Base-by-base conservation (phyloP, 2,888 invertebrate species). In the Eilema caniola region DNA sequence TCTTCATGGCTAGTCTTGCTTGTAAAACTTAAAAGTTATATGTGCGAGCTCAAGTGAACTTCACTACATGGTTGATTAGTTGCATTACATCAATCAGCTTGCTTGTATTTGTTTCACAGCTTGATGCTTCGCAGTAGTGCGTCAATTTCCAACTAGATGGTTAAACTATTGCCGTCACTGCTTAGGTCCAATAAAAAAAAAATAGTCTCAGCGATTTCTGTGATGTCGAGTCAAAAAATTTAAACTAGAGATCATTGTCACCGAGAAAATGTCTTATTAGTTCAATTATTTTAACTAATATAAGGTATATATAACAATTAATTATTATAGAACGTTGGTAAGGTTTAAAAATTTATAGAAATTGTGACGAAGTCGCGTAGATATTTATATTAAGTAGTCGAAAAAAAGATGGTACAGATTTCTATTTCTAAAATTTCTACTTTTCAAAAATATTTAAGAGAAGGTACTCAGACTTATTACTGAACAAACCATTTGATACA, bases 221-320 rank as follows among this genome's bases (percentile, higher is more conserved):
- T 47, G 20, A 65, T 47, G 25, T 20, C 62, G 25, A 69, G 57
- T 28, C 3, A 14, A 12, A 63, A 25, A 25, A 14, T 47, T n/a
- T 8, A 12, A n/a, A 53, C 53, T 53, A 53, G 10, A 66, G 67
- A 66, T 75, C 73, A 70, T 73, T 62, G 70, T 75, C 69, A 77
- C 80, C 80, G 75, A 75, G 83, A 80, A 41, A 80, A 80, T 77
- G 78, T 80, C 80, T 80, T 82, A 82, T 80, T 81, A 81, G 76
- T 81, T 80, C 78, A 83, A 80, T 76, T 80, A 73, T 82, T 76
- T 62, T 72, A 37, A 70, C 56, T 79, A 65, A 53, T 66, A 71
- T 65, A 47, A 53, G 53, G 53, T n/a, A 53, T n/a, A n/a, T 2
- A 53, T 53, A 53, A n/a, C n/a, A 53, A 20, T 7, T 53, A 53